Conservation (phyloP, 2,113 vertebrate genomes). For the Epinephelus cyanopodus region DNA sequence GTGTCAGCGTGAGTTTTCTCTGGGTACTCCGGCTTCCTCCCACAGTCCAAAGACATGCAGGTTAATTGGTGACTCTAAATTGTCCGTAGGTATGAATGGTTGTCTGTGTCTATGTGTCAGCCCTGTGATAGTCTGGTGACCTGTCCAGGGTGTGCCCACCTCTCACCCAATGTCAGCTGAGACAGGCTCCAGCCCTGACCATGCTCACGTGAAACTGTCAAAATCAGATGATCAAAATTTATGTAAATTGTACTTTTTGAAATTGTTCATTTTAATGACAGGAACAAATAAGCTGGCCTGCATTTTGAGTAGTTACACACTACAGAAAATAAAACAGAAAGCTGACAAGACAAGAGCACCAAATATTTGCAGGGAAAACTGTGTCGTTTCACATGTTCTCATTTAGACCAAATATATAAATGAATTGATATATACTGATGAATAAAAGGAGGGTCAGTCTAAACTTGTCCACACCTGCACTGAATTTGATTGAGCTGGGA, state of each 20-base stretch:
- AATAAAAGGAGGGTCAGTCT: not conserved
- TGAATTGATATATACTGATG: not conserved
- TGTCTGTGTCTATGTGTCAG: no score
- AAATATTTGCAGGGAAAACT: not conserved
- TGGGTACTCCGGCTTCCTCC: no score
- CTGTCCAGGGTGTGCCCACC: no score
- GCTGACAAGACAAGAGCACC: not conserved
- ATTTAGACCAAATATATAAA: not conserved
- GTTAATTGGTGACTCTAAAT: no score
- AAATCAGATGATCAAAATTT: not conserved
- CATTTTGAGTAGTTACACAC: not conserved
- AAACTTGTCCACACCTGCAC: constrained; percentile 8
- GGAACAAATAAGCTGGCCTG: not conserved
- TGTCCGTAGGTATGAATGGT: no score
- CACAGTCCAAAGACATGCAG: no score
- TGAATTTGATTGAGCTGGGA: constrained; percentile 15
- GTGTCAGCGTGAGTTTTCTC: no score
- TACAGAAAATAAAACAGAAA: not conserved
- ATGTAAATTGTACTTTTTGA: not conserved
- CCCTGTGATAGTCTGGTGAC: no score
- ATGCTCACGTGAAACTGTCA: not conserved
- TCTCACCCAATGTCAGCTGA: no score
- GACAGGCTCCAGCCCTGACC: not conserved
- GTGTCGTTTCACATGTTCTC: not conserved
- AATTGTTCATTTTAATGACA: not conserved